Evolutionary conservation across 2,113 vertebrate species (phyloP).

Genomic region (Seriola rivoliana): DNA sequence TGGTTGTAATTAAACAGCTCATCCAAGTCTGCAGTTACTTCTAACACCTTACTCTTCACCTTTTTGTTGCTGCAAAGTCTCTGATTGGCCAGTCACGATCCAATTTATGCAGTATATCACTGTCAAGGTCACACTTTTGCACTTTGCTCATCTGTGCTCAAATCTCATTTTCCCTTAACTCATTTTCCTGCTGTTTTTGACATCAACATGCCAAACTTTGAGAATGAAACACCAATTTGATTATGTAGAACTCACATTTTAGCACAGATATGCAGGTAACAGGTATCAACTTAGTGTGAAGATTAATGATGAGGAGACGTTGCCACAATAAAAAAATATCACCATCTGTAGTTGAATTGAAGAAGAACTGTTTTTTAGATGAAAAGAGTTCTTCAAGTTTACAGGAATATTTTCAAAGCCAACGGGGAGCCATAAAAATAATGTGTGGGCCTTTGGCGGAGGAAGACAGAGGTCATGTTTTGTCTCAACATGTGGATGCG

Average conservation of each 20-base stretch:
- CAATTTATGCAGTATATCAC: slow-evolving; percentile 12
- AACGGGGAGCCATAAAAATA: slow-evolving; percentile 24
- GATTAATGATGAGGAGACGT: neutral
- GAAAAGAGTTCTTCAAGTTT: slow-evolving; percentile 7
- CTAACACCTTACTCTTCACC: slow-evolving; percentile 10
- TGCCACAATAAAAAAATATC: neutral
- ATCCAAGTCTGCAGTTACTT: slow-evolving; percentile 17
- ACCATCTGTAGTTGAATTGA: neutral
- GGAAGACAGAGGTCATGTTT: slow-evolving; percentile 50
- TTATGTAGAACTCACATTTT: neutral
- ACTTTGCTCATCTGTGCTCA: slow-evolving; percentile 15
- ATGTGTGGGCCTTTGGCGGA: neutral
- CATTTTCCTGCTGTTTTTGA: neutral
- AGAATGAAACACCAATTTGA: slow-evolving; percentile 1
- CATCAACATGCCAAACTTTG: neutral
- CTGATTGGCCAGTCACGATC: neutral
- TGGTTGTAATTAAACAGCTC: slow-evolving; percentile 21
- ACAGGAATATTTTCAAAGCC: neutral
- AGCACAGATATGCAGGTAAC: neutral
- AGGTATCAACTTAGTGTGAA: neutral
- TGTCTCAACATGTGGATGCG: slow-evolving; percentile 52
- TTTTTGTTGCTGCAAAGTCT: neutral
- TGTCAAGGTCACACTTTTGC: slow-evolving; percentile 28
- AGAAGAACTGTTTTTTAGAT: slow-evolving; percentile 3
- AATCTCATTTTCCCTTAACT: slow-evolving; percentile 17